Percentiles rank a stretch among this genome's conserved stretches.
Evolutionary conservation across 2,888 invertebrate genomes (phyloP).

Genomic region (Malthinus flaveolus): DNA sequence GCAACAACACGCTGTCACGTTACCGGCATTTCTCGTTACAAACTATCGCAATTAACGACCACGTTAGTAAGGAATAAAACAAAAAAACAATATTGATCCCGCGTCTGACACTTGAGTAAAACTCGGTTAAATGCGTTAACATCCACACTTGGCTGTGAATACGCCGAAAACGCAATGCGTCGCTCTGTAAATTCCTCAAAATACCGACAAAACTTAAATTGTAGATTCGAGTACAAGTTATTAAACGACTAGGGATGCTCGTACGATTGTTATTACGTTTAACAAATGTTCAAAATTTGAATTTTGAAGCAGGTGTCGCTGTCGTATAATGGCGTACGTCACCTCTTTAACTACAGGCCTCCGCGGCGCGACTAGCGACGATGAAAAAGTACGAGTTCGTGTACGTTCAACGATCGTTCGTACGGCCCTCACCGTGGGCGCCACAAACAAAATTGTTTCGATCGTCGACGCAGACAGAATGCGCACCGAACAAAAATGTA

Average conservation of each 20-base stretch:
- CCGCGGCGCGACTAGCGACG: constrained; percentile 49
- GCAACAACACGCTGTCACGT: constrained; percentile 37
- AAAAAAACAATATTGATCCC: constrained; percentile 33
- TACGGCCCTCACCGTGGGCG: constrained; percentile 42
- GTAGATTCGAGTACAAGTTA: background rate
- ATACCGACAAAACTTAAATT: constrained; percentile 4
- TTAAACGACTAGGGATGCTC: constrained; percentile 10
- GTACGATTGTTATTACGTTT: constrained; percentile 13
- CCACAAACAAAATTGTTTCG: constrained; percentile 45
- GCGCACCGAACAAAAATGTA: constrained; percentile 30
- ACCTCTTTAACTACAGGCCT: constrained; percentile 36
- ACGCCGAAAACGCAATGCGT: constrained; percentile 39
- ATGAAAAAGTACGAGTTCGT: constrained; percentile 22
- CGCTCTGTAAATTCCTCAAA: constrained; percentile 27
- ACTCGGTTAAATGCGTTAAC: constrained; percentile 31
- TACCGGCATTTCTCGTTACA: constrained; percentile 35
- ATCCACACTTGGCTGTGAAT: constrained; percentile 29
- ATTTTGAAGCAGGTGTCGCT: constrained; percentile 37
- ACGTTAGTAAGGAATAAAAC: constrained; percentile 8
- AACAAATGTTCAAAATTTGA: constrained; percentile 28
- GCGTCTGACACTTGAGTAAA: constrained; percentile 33
- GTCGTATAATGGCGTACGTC: constrained; percentile 18
- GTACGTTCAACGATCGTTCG: constrained; percentile 34
- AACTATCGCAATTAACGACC: constrained; percentile 21
- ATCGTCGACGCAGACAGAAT: constrained; percentile 46